Base-by-base conservation (phyloP, 2,113 vertebrate genomes). In the Brachyistius frenatus region DNA sequence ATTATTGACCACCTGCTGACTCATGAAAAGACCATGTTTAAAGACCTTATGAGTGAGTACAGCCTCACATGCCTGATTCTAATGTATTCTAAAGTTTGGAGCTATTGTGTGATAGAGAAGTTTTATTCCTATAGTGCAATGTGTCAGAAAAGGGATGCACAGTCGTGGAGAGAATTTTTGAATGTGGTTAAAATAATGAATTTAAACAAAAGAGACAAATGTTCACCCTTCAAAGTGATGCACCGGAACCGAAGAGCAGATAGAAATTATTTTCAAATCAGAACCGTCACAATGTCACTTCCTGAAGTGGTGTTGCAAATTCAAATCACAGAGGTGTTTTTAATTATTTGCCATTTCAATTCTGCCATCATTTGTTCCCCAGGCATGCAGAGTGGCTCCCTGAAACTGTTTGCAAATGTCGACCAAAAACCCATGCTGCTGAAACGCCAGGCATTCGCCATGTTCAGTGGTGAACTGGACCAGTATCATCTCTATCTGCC, bases 21-120 rank as follows among this genome's bases (percentile, higher is more conserved):
- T 63, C 98, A 99, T 0, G 98, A 99, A 92, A 99, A 98, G 94
- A 98, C 98, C 4, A 98, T 98, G 97, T 99, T 99, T 88, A 99
- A 99, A 94, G 98, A 99, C 89, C 87, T 99, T 72, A 97, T 99
- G 97, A 97, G 98, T 99, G 89, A 97, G 98, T 96, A 85, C 32
- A 10, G n/a, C n/a, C 62, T 50, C 3, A 37, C 71, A 46, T 35
- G 52, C 35, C 41, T 46, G 16, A 11, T 50, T 23, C n/a, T 52
- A 16, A 5, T 65, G 2, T 13, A 16, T 3, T 66, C 13, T 55
- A n/a, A 58, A 37, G 11, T 3, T 66, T 47, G 61, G 63, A 67
- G 33, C 7, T 46, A 31, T 70, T 58, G 33, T 72, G 7, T 53
- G 31, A 50, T 30, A 64, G 0, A 58, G 8, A 63, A n/a, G 5